Base-by-base conservation (phyloP, 1,140 invertebrate genomes). In the Liolophura sinensis region DNA sequence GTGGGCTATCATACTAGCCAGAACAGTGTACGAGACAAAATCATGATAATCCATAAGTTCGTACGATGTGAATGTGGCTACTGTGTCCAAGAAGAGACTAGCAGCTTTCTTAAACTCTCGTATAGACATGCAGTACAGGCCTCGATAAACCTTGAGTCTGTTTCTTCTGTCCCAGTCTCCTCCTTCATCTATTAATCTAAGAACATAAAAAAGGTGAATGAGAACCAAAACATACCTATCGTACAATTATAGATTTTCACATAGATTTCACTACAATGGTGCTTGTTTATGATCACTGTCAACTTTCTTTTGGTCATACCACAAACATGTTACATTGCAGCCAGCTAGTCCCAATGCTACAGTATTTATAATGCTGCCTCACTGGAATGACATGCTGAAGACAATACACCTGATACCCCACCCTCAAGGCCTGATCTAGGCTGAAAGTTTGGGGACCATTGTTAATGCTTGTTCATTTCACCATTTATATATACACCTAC, bases 91-190 rank as follows among this genome's bases (percentile, higher is more conserved):
- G 81, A 99, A 99, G 57, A 97, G 90, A 56, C 90, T 91, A 3
- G 97, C 94, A 18, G 98, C 96, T 77, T 90, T 91, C 84, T 96
- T 96, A 79, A 99, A 99, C 81, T 99, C 96, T 69, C 98, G 88
- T 50, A 99, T 92, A 7, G 96, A 92, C 85, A 99, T 92, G 71
- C 92, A 95, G 81, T 99, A 99, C 27, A 97, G 90, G 55, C 96
- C 98, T 87, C 89, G 85, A 72, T 89, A 89, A 18, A 88, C 88
- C 65, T 99, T 99, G 0, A 99, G 85, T 68, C 98, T 90, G 84
- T 99, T 99, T 71, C 97, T 89, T 59, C 97, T 90, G 78, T 99
- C 95, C 98, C 98, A 99, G 85, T 99, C 98, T 47, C 98, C 98
- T 71, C 97, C 98, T 87, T 98, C 95, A 85, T 98, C 96, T 74